Conservation (phyloP, 53 echinoderm and acorn worm genomes). For the Astropecten irregularis region DNA sequence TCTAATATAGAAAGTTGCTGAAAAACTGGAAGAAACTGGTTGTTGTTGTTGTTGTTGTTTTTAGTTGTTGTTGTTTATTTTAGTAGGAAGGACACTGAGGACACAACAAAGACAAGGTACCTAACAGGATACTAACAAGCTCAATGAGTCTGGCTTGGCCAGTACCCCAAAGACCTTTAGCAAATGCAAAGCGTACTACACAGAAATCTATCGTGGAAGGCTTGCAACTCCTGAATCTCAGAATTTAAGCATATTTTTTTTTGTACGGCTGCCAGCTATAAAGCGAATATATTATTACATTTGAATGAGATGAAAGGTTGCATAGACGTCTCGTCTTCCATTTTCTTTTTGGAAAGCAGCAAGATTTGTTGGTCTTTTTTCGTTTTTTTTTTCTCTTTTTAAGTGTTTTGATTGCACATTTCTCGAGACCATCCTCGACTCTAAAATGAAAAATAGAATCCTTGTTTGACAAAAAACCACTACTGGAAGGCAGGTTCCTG, state of each 20-base stretch:
- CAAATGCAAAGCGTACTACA: conserved; percentile 41
- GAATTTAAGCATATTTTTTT: conserved; percentile 31
- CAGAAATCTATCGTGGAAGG: conserved; percentile 41
- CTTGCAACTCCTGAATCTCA: conserved; percentile 34
- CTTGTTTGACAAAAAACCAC: not conserved
- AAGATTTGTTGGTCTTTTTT: conserved; percentile 35
- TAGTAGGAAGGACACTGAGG: conserved; percentile 7
- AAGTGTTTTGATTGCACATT: conserved; percentile 53
- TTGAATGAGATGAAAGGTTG: conserved; percentile 66
- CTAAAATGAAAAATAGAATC: conserved; percentile 4
- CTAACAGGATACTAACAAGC: not conserved
- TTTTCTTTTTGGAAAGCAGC: conserved; percentile 46
- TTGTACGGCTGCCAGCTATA: conserved; percentile 28
- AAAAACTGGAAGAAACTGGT: conserved; percentile 16
- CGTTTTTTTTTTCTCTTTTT: conserved; percentile 1
- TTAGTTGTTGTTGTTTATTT: not conserved
- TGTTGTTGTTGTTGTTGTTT: conserved; percentile 8
- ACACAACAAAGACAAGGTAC: conserved; percentile 49
- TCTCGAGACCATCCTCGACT: conserved; percentile 30
- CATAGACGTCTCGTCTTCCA: conserved; percentile 63
- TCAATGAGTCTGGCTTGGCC: conserved; percentile 14
- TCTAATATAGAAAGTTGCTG: conserved; percentile 12
- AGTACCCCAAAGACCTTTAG: conserved; percentile 23
- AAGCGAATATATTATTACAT: conserved; percentile 43
- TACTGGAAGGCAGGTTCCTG: too few relatives aligned